Conservation (phyloP, 2,113 vertebrate genomes). For the Caranx melampygus region DNA sequence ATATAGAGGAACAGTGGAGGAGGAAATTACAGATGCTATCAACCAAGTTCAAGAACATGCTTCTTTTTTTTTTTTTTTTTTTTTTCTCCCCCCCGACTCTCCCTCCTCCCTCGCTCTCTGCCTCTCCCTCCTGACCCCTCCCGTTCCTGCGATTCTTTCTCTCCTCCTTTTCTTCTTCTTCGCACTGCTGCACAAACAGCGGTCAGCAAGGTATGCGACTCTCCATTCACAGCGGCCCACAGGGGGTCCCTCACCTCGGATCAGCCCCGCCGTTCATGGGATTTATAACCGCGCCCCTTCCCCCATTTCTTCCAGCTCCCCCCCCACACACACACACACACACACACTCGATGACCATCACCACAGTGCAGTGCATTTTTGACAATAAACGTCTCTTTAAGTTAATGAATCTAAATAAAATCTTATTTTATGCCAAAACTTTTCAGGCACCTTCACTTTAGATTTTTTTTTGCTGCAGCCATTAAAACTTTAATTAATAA, state of each 20-base stretch:
- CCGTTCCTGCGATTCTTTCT: conserved; percentile 52
- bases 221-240: conserved; percentile 73
- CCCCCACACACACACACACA: background rate
- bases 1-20: conserved; percentile 51
- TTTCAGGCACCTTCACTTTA: too few relatives aligned
- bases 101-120: background rate
- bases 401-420: too few relatives aligned
- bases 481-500: too few relatives aligned
- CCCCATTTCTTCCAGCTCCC: background rate
- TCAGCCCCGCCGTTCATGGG: conserved; percentile 44
- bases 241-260: conserved; percentile 72
- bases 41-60: conserved; percentile 76
- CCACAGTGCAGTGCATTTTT: too few relatives aligned
- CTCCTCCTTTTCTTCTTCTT: conserved; percentile 67
- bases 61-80: conserved; percentile 11
- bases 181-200: conserved; percentile 63
- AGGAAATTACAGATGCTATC: conserved; percentile 80
- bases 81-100: background rate
- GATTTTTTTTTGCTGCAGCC: too few relatives aligned
- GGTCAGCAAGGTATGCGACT: conserved; percentile 75
- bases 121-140: conserved; percentile 41
- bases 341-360: background rate
- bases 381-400: too few relatives aligned
- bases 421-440: too few relatives aligned
- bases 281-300: conserved; percentile 34